Evolutionary conservation across 2,797 vertebrate genomes (phyloP), one percentile per base, ranked within the genome.

Genomic region (Clarias laeviceps): DNA sequence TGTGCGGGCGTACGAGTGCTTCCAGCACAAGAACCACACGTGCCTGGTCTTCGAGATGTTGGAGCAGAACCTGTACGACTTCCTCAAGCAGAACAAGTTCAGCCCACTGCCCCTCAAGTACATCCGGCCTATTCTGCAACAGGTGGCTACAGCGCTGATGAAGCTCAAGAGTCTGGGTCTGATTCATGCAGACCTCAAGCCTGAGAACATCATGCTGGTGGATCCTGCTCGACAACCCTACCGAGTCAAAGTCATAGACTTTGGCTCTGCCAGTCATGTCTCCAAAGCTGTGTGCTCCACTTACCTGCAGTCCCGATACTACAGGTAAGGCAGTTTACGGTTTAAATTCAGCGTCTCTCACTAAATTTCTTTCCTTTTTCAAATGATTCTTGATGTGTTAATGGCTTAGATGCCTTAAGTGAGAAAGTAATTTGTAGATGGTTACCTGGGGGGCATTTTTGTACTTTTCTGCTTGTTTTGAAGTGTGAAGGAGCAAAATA

Each of bases 21-120:
- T 99, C 94, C 98, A 99, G 96, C 98, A 99, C 96, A 99, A 99
- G 95, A 98, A 97, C 93, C 98, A 99, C 94, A 99, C 98, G 18
- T 99, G 98, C 95, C 96, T 99, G 94, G 98, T 99, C 88, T 99
- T 99, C 84, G 98, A 99, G 95, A 99, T 99, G 98, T 94, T 99
- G 93, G 98, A 99, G 93, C 98, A 99, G 96, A 99, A 99, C 94
- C 94, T 99, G 91, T 99, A 99, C 90, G 98, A 99, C 95, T 99
- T 99, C 93, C 95, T 99, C 89, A 99, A 99, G 93, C 98, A 99
- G 94, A 99, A 99, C 94, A 99, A 99, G 95, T 99, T 99, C 92
- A 99, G 98, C 91, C 98, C 98, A 0, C 92, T 99, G 94, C 98
- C 98, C 37, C 97, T 99, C 87, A 98, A 98, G 91, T 98, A 98